Evolutionary conservation across 2,797 vertebrate genomes (phyloP), one percentile per base, ranked within the genome.

Genomic region (Catharus ustulatus): DNA sequence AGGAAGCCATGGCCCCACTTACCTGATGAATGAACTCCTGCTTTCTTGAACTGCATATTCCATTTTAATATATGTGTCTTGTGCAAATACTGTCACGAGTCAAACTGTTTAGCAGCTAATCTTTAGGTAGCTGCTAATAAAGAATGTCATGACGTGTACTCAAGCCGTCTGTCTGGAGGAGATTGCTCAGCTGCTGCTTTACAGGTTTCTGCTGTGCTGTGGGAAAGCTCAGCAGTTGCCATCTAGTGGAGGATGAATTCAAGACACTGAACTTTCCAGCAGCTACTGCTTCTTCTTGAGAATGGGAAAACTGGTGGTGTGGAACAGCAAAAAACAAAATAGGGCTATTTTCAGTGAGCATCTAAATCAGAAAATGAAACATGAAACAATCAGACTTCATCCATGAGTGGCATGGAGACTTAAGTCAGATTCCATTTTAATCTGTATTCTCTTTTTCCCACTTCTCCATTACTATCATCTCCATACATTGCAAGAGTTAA

Each of bases 191-290:
- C 6, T 64, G 57, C 13, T 74, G 36, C 42, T 67, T 34, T 48
- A 15, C 32, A 10, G 27, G 8, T 64, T 88, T 49, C 71, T 54
- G 34, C 73, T 72, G 36, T 32, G 22, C 20, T 73, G 77, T n/a
- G 46, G 77, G 52, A 94, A 75, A 95, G 73, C 81, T 94, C 76
- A 97, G 63, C 81, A 90, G 80, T 94, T 97, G 97, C 97, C 97
- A 98, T 97, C 98, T 98, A 97, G 97, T 96, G 97, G 98, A 19
- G 15, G 85, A 95, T 63, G 32, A 69, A 61, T 69, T 88, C 22
- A 52, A 48, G 38, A 30, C 3, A 3, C 40, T 73, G 45, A 75
- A 22, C 43, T 86, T 85, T 15, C 29, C 83, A 55, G 34, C 23
- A 78, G 74, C 40, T 85, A 64, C 54, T 80, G 21, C 32, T 89